Evolutionary conservation across 2,113 vertebrate species (phyloP).

Genomic region (Enhydra lutris): DNA sequence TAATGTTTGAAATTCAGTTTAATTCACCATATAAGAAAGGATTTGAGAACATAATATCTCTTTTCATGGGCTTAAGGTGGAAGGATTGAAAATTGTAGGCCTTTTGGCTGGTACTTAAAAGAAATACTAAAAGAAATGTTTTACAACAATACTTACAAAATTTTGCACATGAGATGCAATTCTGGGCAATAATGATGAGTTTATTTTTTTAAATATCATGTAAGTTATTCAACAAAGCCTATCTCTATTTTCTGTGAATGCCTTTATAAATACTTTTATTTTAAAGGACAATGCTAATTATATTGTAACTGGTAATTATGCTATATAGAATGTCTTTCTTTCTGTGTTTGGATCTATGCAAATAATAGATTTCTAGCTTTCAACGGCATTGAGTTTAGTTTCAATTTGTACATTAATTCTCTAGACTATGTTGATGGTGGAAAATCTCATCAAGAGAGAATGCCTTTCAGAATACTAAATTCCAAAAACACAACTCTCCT

Average conservation of each 20-base stretch:
- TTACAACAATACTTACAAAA: not conserved
- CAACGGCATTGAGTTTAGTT: not conserved
- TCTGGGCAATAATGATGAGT: not conserved
- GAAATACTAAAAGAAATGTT: conserved; percentile 15
- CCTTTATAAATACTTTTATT: not conserved
- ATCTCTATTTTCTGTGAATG: not conserved
- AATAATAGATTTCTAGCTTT: not conserved
- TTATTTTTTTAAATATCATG: not conserved
- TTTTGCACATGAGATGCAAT: not conserved
- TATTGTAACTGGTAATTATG: not conserved
- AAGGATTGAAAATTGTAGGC: not conserved
- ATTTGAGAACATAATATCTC: not conserved
- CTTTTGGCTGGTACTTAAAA: not conserved
- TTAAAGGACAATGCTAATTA: not conserved
- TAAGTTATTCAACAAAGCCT: not conserved
- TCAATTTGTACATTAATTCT: not conserved
- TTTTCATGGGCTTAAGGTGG: not conserved
- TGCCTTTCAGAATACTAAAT: not conserved
- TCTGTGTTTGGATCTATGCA: not conserved
- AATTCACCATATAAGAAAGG: not conserved
- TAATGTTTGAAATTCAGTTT: not conserved
- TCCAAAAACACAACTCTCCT: not conserved
- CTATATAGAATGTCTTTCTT: not conserved
- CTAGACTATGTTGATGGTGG: not conserved
- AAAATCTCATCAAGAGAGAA: not conserved